phyloP scores from a whole-genome alignment of 2,113 vertebrate species.

The Muscicapa adusta region DNA sequence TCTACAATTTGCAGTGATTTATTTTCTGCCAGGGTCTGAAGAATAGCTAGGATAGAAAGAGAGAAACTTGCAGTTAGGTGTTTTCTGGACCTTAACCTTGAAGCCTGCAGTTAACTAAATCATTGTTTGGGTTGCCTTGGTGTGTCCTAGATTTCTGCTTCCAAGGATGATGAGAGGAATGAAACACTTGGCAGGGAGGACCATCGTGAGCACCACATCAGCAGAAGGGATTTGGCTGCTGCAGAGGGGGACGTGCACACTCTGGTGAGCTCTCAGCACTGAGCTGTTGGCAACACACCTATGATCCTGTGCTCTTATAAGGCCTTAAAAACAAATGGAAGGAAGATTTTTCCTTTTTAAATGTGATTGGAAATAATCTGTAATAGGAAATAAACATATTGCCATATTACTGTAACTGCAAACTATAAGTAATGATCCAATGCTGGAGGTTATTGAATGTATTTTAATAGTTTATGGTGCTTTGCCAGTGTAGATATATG shows the following conservation, averaged over 20 bases:
- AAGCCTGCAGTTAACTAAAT: neutral
- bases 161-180: constrained; percentile 74
- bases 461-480: neutral
- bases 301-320: rapidly evolving
- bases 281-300: neutral
- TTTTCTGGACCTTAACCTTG: neutral
- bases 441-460: neutral
- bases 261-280: constrained; percentile 75
- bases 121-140: neutral
- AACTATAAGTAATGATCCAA: neutral
- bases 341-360: neutral
- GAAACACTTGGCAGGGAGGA: constrained; percentile 67
- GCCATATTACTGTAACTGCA: neutral
- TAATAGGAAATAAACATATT: neutral
- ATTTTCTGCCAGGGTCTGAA: neutral
- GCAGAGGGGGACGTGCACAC: constrained; percentile 75
- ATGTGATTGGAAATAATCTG: no score
- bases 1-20: neutral
- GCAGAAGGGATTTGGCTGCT: constrained; percentile 75
- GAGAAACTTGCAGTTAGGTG: neutral
- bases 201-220: constrained; percentile 65
- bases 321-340: neutral
- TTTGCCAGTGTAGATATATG: neutral
- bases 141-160: constrained; percentile 58
- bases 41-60: neutral